Evolutionary conservation across 1,140 invertebrate genomes (phyloP).

Genomic region (Drosophila orena): DNA sequence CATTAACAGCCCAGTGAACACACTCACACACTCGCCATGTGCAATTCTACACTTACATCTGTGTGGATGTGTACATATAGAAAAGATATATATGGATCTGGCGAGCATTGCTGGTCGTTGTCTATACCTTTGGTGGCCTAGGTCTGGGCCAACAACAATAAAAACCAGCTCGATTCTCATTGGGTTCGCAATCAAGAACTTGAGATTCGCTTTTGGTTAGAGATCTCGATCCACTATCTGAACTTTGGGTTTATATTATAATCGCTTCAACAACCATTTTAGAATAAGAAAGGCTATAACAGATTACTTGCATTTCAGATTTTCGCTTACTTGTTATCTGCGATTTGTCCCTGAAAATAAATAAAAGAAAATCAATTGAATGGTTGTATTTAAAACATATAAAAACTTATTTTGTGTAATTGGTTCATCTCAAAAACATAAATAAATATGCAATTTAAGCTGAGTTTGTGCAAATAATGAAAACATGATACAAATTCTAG

Average conservation of each 20-base stretch:
- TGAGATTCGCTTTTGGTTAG: slow-evolving; percentile 31
- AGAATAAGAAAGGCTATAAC: no score
- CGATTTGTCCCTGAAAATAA: no score
- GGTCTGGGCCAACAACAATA: slow-evolving; percentile 35
- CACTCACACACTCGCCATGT: slow-evolving; percentile 36
- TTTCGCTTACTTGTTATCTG: no score
- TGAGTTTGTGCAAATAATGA: background rate
- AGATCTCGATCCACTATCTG: slow-evolving; percentile 25
- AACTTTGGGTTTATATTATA: background rate
- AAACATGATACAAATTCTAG: no score
- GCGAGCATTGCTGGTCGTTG: slow-evolving; percentile 21
- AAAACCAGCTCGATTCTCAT: slow-evolving; percentile 7
- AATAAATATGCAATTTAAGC: no score
- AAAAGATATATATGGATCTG: slow-evolving; percentile 17
- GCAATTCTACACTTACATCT: slow-evolving; percentile 12
- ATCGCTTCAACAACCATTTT: no score
- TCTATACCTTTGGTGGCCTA: slow-evolving; percentile 49
- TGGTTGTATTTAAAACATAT: no score
- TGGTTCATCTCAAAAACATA: no score
- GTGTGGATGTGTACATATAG: background rate
- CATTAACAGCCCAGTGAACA: slow-evolving; percentile 56
- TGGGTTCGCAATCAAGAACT: slow-evolving; percentile 32
- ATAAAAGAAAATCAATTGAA: no score
- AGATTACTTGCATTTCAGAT: no score
- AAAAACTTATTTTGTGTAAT: no score